These are phyloP conservation scores for Phytoseiulus persimilis DNA, from an alignment of 2,888 invertebrate genomes.

Conservation along the genomic window DNA sequence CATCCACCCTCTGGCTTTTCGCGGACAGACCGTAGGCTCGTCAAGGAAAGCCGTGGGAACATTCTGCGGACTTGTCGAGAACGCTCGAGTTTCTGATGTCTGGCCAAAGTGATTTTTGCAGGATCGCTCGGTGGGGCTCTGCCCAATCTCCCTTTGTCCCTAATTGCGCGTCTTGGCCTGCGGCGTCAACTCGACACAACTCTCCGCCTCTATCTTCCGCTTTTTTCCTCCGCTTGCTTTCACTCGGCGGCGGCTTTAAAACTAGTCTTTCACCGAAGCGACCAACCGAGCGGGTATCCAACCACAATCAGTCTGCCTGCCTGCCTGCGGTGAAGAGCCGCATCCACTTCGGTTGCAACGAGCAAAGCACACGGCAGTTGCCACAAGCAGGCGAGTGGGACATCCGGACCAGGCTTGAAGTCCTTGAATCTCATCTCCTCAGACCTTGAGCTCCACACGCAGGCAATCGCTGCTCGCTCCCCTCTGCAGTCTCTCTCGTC, in stretches of 20 bases:
- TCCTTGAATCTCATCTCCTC: neutral
- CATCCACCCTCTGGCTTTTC: neutral
- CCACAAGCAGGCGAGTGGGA: neutral
- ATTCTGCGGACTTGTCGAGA: neutral
- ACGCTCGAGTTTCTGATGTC: neutral
- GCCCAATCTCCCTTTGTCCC: neutral
- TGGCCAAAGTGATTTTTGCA: constrained; percentile 5
- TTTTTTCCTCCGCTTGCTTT: neutral
- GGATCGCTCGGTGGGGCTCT: neutral
- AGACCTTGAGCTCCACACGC: neutral
- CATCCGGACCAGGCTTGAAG: neutral
- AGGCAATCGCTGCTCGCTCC: neutral
- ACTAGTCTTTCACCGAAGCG: neutral
- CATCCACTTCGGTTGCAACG: neutral
- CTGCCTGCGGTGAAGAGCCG: neutral
- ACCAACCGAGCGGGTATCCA: neutral
- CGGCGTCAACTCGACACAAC: neutral
- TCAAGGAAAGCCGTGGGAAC: neutral
- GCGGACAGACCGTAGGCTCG: neutral
- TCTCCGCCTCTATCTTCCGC: neutral
- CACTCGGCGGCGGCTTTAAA: neutral
- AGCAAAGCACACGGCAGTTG: neutral
- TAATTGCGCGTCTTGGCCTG: neutral
- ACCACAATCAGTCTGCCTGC: too few relatives aligned
- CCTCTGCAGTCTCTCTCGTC: neutral